Conservation (phyloP, 2,888 invertebrate species). For the Cryptus viduatorius region DNA sequence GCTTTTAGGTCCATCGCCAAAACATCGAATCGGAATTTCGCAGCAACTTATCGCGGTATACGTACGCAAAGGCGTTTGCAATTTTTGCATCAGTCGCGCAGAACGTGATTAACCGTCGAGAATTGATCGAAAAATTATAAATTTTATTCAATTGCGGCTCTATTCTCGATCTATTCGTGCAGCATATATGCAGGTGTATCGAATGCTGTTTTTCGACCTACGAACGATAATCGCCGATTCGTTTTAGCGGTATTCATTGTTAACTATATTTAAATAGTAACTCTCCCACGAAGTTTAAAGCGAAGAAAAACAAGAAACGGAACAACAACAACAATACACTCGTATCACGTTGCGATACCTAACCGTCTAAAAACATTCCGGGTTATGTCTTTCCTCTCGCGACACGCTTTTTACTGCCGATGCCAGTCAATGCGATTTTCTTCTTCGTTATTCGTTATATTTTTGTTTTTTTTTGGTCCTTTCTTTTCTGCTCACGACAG, state of each 20-base stretch:
- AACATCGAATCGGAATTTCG: constrained; percentile 67
- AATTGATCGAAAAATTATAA: neutral
- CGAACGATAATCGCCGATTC: neutral
- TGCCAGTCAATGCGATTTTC: neutral
- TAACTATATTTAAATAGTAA: neutral
- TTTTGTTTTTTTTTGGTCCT: neutral
- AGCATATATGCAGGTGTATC: too few relatives aligned
- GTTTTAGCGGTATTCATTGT: neutral
- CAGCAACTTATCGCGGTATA: constrained; percentile 50
- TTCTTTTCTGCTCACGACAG: neutral
- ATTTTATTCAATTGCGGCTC: neutral
- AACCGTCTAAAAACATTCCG: neutral
- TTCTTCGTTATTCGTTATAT: neutral
- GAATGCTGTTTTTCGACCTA: neutral
- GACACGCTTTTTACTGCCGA: neutral
- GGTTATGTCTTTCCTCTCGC: neutral
- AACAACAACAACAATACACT: neutral
- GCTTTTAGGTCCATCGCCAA: constrained; percentile 70
- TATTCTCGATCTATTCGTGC: too few relatives aligned
- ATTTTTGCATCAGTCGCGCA: neutral
- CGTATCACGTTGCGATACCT: neutral
- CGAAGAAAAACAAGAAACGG: neutral
- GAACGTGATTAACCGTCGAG: neutral
- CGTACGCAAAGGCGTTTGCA: constrained; percentile 5
- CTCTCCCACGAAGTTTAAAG: neutral